Percentiles rank a stretch among this genome's conserved stretches.
These are phyloP conservation scores for Celastrina argiolus DNA, from an alignment of 2,888 invertebrate species.

Conservation along the genomic window DNA sequence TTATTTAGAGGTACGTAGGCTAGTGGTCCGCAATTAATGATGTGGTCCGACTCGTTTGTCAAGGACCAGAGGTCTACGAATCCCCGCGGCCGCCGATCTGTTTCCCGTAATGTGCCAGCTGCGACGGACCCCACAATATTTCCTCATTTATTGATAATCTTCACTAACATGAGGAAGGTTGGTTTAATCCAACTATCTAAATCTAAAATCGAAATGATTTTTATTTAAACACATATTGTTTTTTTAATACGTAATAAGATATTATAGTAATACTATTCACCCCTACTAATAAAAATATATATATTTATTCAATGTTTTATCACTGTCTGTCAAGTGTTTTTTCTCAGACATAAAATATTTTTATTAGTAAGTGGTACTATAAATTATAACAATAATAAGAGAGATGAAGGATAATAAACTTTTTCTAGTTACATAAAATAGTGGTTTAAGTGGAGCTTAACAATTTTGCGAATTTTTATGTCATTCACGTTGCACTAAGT, in stretches of 20 bases:
- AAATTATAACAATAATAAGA: not conserved
- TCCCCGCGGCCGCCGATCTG: conserved; percentile 49
- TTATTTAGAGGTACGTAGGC: conserved; percentile 68
- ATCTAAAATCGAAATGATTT: too few relatives aligned
- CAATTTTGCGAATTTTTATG: conserved; percentile 11
- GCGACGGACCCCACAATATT: conserved; percentile 32
- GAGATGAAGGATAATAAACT: not conserved
- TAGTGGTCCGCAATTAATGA: conserved; percentile 71
- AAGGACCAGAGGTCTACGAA: conserved; percentile 54
- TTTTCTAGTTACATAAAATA: conserved; percentile 6
- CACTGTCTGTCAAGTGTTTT: too few relatives aligned
- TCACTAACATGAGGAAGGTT: conserved; percentile 21
- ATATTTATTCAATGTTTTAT: too few relatives aligned
- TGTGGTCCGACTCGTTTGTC: conserved; percentile 70
- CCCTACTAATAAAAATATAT: too few relatives aligned
- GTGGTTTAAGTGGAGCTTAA: not conserved
- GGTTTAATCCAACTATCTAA: not conserved
- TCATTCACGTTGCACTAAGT: conserved; percentile 13
- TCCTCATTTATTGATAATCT: conserved; percentile 35
- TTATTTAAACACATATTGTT: too few relatives aligned
- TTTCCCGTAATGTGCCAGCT: conserved; percentile 55
- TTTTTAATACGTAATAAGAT: too few relatives aligned
- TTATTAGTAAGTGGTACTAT: too few relatives aligned
- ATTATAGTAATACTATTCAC: too few relatives aligned
- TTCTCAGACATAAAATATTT: too few relatives aligned